Conservation (phyloP, 2,888 invertebrate species). For the Campoplex nolae region DNA sequence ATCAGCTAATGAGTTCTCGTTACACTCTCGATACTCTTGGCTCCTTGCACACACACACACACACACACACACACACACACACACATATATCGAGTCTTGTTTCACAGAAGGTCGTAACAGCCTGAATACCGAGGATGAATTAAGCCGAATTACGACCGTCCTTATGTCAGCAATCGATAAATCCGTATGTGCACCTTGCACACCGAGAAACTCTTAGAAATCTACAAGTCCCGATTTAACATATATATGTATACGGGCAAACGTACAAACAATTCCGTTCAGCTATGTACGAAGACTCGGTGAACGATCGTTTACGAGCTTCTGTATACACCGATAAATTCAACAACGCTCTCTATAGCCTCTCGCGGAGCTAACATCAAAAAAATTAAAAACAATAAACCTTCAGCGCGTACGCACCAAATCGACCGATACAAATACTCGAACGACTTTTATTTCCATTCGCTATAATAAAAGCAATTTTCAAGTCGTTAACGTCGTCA, state of each 20-base stretch:
- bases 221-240: slow-evolving; percentile 11
- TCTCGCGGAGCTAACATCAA: slow-evolving; percentile 9
- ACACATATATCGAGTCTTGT: slow-evolving; percentile 36
- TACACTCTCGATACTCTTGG: slow-evolving; percentile 53
- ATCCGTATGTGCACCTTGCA: background rate
- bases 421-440: slow-evolving; percentile 30
- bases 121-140: background rate
- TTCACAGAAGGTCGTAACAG: slow-evolving; percentile 6
- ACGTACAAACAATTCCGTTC: background rate
- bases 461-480: slow-evolving; percentile 33
- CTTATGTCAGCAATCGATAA: slow-evolving; percentile 2
- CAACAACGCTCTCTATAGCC: slow-evolving; percentile 47
- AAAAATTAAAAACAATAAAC: background rate
- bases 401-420: slow-evolving; percentile 19
- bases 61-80: slow-evolving; percentile 56
- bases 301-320: slow-evolving; percentile 59
- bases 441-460: slow-evolving; percentile 44
- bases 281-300: background rate
- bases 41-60: slow-evolving; percentile 46
- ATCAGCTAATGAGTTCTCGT: slow-evolving; percentile 69
- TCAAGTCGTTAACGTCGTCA: slow-evolving; percentile 36
- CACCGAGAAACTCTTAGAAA: slow-evolving; percentile 13
- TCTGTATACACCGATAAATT: slow-evolving; percentile 57
- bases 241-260: background rate
- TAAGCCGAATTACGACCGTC: slow-evolving; percentile 2